Base-by-base conservation (phyloP, 2,888 invertebrate species). In the Julus scandinavius region DNA sequence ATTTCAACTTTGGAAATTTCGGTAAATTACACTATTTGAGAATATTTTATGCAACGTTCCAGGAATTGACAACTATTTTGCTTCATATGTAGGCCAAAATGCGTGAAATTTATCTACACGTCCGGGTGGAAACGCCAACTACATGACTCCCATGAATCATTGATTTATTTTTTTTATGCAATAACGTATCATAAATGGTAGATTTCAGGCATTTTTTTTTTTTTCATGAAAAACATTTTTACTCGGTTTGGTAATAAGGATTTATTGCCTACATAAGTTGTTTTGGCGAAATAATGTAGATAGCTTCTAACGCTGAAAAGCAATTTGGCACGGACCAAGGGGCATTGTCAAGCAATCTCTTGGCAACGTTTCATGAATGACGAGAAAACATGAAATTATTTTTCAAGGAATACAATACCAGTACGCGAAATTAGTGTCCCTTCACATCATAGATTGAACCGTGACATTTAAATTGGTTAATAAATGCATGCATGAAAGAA, bases 291-390 rank as follows among this genome's bases (percentile, higher is more conserved):
- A 72, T 72, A 7, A 72, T 72, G 63, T 72, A 72, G 63, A 20
- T 72, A 5, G 63, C n/a, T 72, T n/a, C n/a, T 20, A 5, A 72
- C n/a, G 63, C 63, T 20, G 63, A 72, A 72, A 72, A 20, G 63
- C 63, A 72, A 72, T 72, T 72, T 72, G 63, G 63, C 63, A 72
- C 63, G 63, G 63, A 72, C 63, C 63, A 72, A 72, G 63, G n/a
- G 63, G 63, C n/a, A 20, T 72, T 72, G 63, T 72, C 63, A 72
- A 20, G 63, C 63, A 7, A 72, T 72, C 63, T 72, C 63, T 72
- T 72, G 63, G 63, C 63, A 72, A 72, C 63, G n/a, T 72, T 72
- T n/a, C 41, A 20, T 20, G 63, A 72, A 72, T 72, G 63, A 72
- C 63, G 20, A 72, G 63, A 72, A 9, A 72, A 72, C 63, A 29